phyloP scores from a whole-genome alignment of 1,140 invertebrate species.

The Apis cerana region DNA sequence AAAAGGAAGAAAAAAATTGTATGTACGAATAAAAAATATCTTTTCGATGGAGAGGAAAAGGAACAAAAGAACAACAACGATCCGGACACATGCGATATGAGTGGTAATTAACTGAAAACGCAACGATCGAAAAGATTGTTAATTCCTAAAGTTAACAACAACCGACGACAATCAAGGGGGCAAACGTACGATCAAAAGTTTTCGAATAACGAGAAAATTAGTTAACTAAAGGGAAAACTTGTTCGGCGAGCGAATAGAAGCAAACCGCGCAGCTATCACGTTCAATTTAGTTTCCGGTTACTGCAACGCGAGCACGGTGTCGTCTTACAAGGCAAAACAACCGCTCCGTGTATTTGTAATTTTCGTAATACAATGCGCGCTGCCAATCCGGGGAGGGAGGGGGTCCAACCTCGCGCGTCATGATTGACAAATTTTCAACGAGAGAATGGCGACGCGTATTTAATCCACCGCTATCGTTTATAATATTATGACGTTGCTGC shows the following conservation, averaged over 20 bases:
- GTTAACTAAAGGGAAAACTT: not conserved
- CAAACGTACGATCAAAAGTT: not conserved
- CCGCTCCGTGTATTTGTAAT: constrained; percentile 17
- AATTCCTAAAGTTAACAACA: not conserved
- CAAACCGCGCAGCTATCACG: not conserved
- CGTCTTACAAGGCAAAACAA: constrained; percentile 34
- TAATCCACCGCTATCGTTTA: constrained; percentile 28
- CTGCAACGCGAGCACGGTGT: constrained; percentile 17
- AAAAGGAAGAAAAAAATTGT: no score
- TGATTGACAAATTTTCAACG: constrained; percentile 26
- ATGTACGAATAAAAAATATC: no score
- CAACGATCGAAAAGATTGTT: not conserved
- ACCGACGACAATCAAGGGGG: not conserved
- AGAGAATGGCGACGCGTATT: not conserved
- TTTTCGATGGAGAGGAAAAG: no score
- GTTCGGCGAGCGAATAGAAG: not conserved
- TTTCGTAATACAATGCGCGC: constrained; percentile 23
- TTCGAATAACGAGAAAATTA: not conserved
- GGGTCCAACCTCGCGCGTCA: not conserved
- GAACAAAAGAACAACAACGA: not conserved
- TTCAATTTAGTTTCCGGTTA: constrained; percentile 32
- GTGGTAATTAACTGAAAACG: not conserved
- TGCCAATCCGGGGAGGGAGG: no score
- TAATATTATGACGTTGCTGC: constrained; percentile 1
- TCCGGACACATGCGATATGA: not conserved